Percentiles rank a stretch among this genome's conserved stretches.
Conservation (phyloP, 2,113 vertebrate species). For the Crotalus viridis region DNA sequence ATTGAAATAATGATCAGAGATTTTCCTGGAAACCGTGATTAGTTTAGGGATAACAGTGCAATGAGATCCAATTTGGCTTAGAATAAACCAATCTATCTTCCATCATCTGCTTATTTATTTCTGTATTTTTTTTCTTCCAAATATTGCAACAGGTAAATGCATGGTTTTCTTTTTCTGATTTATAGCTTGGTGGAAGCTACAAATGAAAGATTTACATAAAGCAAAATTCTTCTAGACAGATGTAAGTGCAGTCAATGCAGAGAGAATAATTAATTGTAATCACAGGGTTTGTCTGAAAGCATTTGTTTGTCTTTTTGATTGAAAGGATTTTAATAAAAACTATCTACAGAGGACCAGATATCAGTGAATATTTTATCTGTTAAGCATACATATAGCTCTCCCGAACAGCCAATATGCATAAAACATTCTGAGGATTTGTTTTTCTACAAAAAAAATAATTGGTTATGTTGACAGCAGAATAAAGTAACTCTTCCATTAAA, state of each 20-base stretch:
- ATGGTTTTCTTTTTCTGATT: background rate
- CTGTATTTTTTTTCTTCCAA: background rate
- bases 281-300: slow-evolving; percentile 15
- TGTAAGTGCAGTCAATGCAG: background rate
- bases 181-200: background rate
- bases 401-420: slow-evolving; percentile 20
- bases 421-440: slow-evolving; percentile 29
- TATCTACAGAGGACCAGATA: background rate
- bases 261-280: background rate
- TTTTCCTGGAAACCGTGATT: background rate
- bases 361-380: slow-evolving; percentile 13
- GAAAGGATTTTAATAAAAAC: slow-evolving; percentile 12
- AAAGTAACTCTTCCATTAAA: slow-evolving; percentile 6
- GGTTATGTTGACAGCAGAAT: slow-evolving; percentile 16
- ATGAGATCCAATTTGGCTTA: background rate
- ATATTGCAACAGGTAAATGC: background rate
- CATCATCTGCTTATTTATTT: background rate
- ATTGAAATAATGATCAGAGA: background rate
- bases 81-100: background rate
- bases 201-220: slow-evolving; percentile 2
- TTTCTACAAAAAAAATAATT: slow-evolving; percentile 7
- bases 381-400: slow-evolving; percentile 14
- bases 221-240: slow-evolving; percentile 4
- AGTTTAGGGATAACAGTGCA: background rate
- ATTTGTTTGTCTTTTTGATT: background rate